Conservation (phyloP, 2,113 vertebrate species). For the Micronycteris hirsuta region DNA sequence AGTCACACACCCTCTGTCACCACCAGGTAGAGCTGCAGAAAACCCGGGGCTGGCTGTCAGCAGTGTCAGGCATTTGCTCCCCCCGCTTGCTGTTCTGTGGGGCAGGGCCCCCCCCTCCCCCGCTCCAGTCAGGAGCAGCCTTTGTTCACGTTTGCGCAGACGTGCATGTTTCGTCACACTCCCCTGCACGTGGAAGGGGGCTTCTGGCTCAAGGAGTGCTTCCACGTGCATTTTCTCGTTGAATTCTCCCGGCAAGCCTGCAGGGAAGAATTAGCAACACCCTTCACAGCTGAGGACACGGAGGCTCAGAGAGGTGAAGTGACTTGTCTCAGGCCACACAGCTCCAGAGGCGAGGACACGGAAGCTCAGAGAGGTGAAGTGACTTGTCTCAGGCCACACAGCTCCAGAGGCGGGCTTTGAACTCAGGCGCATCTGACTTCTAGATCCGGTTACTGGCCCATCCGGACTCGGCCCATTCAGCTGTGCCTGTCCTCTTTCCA, state of each 20-base stretch:
- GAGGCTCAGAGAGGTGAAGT: background rate
- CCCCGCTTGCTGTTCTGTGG: background rate
- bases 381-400: background rate
- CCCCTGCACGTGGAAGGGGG: background rate
- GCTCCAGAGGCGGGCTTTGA: background rate
- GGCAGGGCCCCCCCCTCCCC: background rate
- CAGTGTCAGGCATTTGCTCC: background rate
- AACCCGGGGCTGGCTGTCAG: background rate
- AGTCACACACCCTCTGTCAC: background rate
- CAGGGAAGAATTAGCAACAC: background rate
- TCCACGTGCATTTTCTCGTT: accelerated
- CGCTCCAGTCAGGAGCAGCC: background rate
- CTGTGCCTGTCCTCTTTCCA: background rate
- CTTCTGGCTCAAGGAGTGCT: background rate
- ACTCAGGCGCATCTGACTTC: background rate
- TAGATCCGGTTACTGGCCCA: background rate
- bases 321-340: background rate
- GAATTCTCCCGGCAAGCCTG: background rate
- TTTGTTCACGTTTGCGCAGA: background rate
- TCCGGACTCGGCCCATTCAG: background rate
- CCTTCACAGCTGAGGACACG: background rate
- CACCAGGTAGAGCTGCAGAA: background rate
- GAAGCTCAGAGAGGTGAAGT: background rate
- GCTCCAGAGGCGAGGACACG: background rate
- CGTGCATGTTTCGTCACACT: accelerated